Evolutionary conservation across 2,888 invertebrate genomes (phyloP).

Genomic region (Lapara coniferarum): DNA sequence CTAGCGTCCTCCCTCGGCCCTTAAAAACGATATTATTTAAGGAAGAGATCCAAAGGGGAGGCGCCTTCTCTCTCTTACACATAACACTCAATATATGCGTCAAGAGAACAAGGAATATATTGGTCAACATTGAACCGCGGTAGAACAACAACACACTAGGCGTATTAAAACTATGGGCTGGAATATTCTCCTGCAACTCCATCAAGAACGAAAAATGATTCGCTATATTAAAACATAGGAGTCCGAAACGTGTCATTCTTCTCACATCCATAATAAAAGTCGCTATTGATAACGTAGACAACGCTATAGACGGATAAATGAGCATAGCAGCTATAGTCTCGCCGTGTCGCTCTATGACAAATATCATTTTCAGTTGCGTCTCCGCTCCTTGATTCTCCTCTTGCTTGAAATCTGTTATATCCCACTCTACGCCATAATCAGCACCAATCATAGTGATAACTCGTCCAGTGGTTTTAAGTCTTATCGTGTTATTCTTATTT

Average conservation of each 20-base stretch:
- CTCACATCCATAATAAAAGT: constrained; percentile 48
- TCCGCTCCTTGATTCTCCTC: constrained; percentile 34
- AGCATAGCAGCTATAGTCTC: constrained; percentile 46
- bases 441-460: constrained; percentile 40
- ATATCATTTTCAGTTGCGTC: constrained; percentile 44
- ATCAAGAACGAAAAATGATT: constrained; percentile 48
- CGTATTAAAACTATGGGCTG: constrained; percentile 41
- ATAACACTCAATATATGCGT: constrained; percentile 45
- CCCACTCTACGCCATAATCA: constrained; percentile 54
- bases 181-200: constrained; percentile 43
- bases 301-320: constrained; percentile 48
- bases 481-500: constrained; percentile 28
- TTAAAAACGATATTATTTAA: constrained; percentile 43
- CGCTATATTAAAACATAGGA: constrained; percentile 49
- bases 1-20: constrained; percentile 37
- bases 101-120: constrained; percentile 39
- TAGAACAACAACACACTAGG: constrained; percentile 55
- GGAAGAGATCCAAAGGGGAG: constrained; percentile 41
- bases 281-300: constrained; percentile 45
- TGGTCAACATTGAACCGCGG: constrained; percentile 48
- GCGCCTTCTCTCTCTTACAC: constrained; percentile 33
- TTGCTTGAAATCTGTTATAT: constrained; percentile 48
- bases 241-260: constrained; percentile 39
- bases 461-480: constrained; percentile 34
- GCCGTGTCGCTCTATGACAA: constrained; percentile 54